Base-by-base conservation (phyloP, 2,113 vertebrate species). In the Columba livia region DNA sequence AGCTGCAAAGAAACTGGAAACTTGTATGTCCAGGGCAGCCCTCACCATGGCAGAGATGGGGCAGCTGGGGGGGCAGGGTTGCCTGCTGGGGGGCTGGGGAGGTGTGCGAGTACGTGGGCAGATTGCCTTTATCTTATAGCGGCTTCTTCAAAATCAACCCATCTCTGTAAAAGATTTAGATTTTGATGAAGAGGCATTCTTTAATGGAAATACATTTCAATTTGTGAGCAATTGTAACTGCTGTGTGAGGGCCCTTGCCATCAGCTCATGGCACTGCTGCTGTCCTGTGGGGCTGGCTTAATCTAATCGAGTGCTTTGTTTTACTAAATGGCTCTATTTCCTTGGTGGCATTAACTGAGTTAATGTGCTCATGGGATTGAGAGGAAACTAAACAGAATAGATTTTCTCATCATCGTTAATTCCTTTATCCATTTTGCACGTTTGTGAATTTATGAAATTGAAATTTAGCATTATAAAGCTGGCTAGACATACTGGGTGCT, bases 251-350 rank as follows among this genome's bases (percentile, higher is more conserved):
- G 40, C 64, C 50, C 29, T 95, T 91, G 61, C 86, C 89, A 47
- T 73, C 71, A 82, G 74, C 89, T 94, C 36, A 3, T 26, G 48
- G 64, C 56, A 34, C 79, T 84, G 82, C 75, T 51, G 0, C 56
- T 74, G 57, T 92, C 90, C 88, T 60, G 5, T 53, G 89, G 91
- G 95, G 54, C 62, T 4, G 3, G 47, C 85, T 93, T 88, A 90
- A 92, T 93, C 85, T 58, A 71, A 88, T 93, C 0, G 3, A 12
- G 51, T 61, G 54, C 69, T 93, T 93, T 92, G 56, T 96, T 94
- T 91, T 38, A 54, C 93, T 95, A 79, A 96, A 88, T 95, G 82
- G 69, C 79, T 96, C 64, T 78, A 24, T 96, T 88, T 93, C 93
- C 88, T 90, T 92, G 79, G 93, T 93, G 82, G 75, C 72, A 78